These are phyloP conservation scores for Myotis myotis DNA, from an alignment of 2,797 vertebrate species.

Conservation along the genomic window DNA sequence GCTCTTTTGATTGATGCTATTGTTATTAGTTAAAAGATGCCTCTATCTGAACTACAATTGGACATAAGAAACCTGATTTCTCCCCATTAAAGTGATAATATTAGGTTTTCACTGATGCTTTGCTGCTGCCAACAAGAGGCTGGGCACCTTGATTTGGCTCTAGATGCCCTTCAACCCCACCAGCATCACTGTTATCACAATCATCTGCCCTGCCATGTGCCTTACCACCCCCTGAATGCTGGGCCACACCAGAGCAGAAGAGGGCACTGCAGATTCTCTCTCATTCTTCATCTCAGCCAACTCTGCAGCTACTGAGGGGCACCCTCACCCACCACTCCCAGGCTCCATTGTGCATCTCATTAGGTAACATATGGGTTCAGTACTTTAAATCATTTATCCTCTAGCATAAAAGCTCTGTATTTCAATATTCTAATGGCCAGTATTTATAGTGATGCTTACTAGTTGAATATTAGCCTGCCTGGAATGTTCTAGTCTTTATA, in stretches of 20 bases:
- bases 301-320: not conserved
- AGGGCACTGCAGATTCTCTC: not conserved
- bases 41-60: not conserved
- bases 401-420: not conserved
- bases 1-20: not conserved
- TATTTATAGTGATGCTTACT: not conserved
- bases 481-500: not conserved
- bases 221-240: not conserved
- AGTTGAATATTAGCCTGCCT: not conserved
- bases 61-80: not conserved
- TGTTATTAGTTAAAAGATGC: not conserved
- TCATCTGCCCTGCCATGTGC: accelerated
- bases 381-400: not conserved
- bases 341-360: not conserved
- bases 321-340: not conserved
- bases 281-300: not conserved
- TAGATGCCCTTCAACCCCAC: not conserved
- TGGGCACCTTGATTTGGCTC: not conserved
- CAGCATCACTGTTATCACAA: not conserved
- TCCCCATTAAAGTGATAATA: not conserved
- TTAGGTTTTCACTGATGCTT: not conserved
- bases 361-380: not conserved
- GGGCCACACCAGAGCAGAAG: not conserved
- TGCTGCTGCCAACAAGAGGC: not conserved
- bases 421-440: not conserved